Evolutionary conservation across 37 sponge, comb jelly and placozoan species (phyloP), one percentile per base, ranked within the genome.

Genomic region (Spongilla lacustris): DNA sequence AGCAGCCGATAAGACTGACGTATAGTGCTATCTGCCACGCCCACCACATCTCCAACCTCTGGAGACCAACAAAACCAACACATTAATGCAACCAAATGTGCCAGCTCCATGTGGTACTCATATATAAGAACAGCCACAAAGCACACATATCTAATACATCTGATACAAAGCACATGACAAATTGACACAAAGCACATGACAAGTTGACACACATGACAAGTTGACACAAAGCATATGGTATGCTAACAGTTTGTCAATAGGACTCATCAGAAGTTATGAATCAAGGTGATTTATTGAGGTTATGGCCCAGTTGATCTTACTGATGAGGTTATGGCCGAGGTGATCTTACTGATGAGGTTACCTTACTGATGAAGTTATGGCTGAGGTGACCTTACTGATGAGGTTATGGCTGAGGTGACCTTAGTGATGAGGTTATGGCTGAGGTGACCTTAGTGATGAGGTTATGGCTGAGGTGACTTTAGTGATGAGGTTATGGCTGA

Each of bases 1-100:
- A 98, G 85, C 33, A 93, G 83, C 46, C 94, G 85, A 76, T 95
- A 96, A 4, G 96, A 92, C 69, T 95, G 93, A 73, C 97, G 79
- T 66, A 98, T 98, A 36, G 99, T 98, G 26, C 92, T 88, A 31
- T 98, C 99, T n/a, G 99, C 99, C 78, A 98, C 99, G 66, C 97
- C 99, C 80, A 96, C 97, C 28, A 97, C 97, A 78, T 96, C 97
- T 33, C 97, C 97, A 33, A 98, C 95, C 75, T 97, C 99, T 95
- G 85, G 28, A 36, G 12, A 66, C 30, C 25, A 30, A 37, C 36
- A 76, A 76, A 1, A 26, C 13, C 25, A 38, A 24, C 2, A 11
- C 70, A 69, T 27, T 69, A 6, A 66, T 21, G 21, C n/a, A n/a
- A n/a, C n/a, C 28, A 9, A 69, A 9, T 28, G 71, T 27, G 71